Percentiles rank a stretch among this genome's conserved stretches.
Evolutionary conservation across 2,113 vertebrate genomes (phyloP).

Genomic region (Callipepla californica): DNA sequence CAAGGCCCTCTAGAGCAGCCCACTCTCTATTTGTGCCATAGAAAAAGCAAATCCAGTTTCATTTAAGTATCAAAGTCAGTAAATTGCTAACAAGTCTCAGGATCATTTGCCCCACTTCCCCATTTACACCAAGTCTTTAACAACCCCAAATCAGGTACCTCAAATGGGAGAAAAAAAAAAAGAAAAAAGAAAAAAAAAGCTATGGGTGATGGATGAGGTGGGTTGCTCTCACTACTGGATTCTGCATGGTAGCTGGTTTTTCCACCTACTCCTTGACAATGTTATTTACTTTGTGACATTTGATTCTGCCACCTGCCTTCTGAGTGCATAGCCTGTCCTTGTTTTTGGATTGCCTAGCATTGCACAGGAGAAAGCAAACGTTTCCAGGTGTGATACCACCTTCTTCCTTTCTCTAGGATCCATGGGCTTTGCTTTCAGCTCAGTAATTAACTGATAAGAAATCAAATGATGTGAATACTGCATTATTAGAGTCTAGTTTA

Average conservation of each 20-base stretch:
- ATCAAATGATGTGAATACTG: not conserved
- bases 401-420: not conserved
- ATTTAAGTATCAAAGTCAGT: not conserved
- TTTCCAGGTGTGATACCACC: not conserved
- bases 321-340: not conserved
- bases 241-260: not conserved
- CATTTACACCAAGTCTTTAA: not conserved
- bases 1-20: not conserved
- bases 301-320: not conserved
- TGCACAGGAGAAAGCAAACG: not conserved
- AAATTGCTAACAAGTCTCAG: not conserved
- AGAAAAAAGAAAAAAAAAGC: not conserved
- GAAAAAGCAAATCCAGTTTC: not conserved
- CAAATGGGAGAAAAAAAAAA: slow-evolving; percentile 9
- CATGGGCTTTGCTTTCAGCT: not conserved
- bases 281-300: not conserved
- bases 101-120: not conserved
- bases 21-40: not conserved
- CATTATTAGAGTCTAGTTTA: not conserved
- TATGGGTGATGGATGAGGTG: slow-evolving; percentile 70
- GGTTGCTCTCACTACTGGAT: not conserved
- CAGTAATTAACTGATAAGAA: not conserved
- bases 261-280: not conserved
- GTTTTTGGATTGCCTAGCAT: not conserved
- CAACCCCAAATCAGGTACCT: not conserved